phyloP scores from a whole-genome alignment of 2,888 invertebrate species.

The Halictus quadricinctus region DNA sequence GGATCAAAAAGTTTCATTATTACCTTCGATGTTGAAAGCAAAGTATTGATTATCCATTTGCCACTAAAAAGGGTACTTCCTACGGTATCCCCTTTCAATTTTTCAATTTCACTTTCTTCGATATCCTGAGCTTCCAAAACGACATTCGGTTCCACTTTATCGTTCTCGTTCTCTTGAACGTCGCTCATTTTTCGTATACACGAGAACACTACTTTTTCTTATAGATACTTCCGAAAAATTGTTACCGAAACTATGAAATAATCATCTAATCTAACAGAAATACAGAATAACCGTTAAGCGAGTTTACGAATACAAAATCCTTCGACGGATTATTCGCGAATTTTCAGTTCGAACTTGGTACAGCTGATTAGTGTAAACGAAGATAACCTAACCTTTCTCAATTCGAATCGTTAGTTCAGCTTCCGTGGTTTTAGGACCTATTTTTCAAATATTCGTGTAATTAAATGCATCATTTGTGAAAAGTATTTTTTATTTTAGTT shows the following conservation, averaged over 20 bases:
- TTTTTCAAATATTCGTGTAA: neutral
- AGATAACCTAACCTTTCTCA: conserved; percentile 27
- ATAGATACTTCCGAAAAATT: neutral
- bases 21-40: conserved; percentile 77
- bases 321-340: conserved; percentile 16
- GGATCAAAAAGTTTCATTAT: neutral
- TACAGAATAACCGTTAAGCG: neutral
- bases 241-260: neutral
- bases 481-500: neutral
- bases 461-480: neutral
- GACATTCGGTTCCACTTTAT: conserved; percentile 18
- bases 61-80: conserved; percentile 91
- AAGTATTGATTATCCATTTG: conserved; percentile 77
- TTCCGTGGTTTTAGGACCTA: neutral
- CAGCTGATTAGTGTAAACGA: conserved; percentile 25
- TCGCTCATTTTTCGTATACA: conserved; percentile 32
- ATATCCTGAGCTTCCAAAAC: conserved; percentile 73
- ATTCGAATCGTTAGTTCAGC: neutral
- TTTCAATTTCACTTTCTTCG: conserved; percentile 76
- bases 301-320: neutral
- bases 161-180: conserved; percentile 20
- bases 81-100: conserved; percentile 89
- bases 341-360: conserved; percentile 7
- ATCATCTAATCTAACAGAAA: neutral
- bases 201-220: neutral